phyloP scores from a whole-genome alignment of 2,888 invertebrate species.

The Epirrhoe alternata region DNA sequence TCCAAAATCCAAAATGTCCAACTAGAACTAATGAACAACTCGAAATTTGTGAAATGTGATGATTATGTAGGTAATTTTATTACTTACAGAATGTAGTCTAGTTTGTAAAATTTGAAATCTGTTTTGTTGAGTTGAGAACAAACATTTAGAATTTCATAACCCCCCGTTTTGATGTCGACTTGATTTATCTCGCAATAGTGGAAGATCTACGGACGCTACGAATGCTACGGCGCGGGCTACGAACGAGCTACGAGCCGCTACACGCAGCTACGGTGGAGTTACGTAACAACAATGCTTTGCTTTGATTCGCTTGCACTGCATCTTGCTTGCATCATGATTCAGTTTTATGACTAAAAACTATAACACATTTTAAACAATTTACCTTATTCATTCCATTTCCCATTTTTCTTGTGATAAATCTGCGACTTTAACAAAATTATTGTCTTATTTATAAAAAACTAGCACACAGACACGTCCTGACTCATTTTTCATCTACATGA shows the following conservation, averaged over 20 bases:
- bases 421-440: conserved; percentile 62
- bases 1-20: too few species aligned
- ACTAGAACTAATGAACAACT: too few species aligned
- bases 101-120: background rate
- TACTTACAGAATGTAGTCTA: too few species aligned
- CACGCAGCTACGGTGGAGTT: conserved; percentile 56
- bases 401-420: conserved; percentile 75
- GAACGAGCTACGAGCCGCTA: conserved; percentile 50
- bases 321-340: conserved; percentile 26
- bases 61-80: too few species aligned
- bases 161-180: background rate
- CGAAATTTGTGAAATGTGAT: too few species aligned
- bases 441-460: conserved; percentile 56
- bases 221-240: conserved; percentile 47
- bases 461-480: conserved; percentile 60
- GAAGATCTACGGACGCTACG: conserved; percentile 37
- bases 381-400: conserved; percentile 98
- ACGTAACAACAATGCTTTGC: conserved; percentile 55
- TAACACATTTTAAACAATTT: conserved; percentile 54
- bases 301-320: conserved; percentile 43
- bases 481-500: conserved; percentile 56
- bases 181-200: conserved; percentile 1
- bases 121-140: background rate
- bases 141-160: background rate
- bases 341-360: background rate